phyloP scores from a whole-genome alignment of 2,888 invertebrate species.

The Macaria notata region DNA sequence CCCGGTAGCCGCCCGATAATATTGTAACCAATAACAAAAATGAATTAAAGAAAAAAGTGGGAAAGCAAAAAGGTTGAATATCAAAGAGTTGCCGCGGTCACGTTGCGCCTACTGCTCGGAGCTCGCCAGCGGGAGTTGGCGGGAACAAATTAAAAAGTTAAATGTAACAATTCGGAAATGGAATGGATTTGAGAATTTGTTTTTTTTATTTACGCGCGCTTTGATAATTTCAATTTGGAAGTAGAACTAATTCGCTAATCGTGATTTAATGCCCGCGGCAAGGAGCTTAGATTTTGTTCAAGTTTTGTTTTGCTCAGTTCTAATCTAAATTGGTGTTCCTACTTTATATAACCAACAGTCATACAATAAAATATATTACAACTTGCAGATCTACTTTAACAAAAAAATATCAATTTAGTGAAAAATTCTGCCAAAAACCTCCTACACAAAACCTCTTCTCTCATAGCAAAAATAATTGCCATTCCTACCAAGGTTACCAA shows the following conservation, averaged over 20 bases:
- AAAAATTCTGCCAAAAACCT: too few species aligned
- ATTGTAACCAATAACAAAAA: slow-evolving; percentile 78
- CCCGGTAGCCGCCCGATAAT: slow-evolving; percentile 78
- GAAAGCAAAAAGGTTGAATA: slow-evolving; percentile 64
- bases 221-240: slow-evolving; percentile 39
- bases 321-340: too few species aligned
- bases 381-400: neutral
- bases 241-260: slow-evolving; percentile 55
- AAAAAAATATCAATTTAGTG: too few species aligned
- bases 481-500: too few species aligned
- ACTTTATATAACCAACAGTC: neutral
- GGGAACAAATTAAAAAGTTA: slow-evolving; percentile 62
- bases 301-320: too few species aligned
- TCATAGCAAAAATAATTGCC: too few species aligned
- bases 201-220: slow-evolving; percentile 7
- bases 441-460: too few species aligned
- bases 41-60: slow-evolving; percentile 66
- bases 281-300: slow-evolving; percentile 2
- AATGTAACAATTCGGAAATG: slow-evolving; percentile 58
- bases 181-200: slow-evolving; percentile 44
- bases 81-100: slow-evolving; percentile 78
- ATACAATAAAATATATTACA: neutral
- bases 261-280: slow-evolving; percentile 23
- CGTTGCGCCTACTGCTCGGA: slow-evolving; percentile 66
- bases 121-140: slow-evolving; percentile 72